These are phyloP conservation scores for Pinna nobilis DNA, from an alignment of 1,140 invertebrate species.

Conservation along the genomic window DNA sequence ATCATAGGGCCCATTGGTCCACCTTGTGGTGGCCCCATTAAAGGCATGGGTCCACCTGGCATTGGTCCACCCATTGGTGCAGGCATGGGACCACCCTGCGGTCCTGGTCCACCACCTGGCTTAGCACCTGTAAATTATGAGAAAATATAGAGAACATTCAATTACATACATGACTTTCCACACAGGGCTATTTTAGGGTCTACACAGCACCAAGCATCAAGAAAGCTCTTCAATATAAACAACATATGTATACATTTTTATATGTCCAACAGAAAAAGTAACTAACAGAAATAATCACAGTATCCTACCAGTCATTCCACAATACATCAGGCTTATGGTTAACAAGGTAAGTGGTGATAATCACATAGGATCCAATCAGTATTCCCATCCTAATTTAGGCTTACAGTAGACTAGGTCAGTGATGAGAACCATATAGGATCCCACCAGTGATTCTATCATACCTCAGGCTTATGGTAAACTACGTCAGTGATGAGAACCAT, in stretches of 20 bases:
- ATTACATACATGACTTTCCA: not conserved
- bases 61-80: constrained; percentile 61
- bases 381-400: too few species aligned
- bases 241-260: not conserved
- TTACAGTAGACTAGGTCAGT: too few species aligned
- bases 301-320: too few species aligned
- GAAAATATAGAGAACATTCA: not conserved
- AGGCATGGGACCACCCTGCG: constrained; percentile 46
- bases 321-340: too few species aligned
- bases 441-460: too few species aligned
- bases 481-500: too few species aligned
- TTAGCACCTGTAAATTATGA: constrained; percentile 16
- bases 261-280: not conserved
- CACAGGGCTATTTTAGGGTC: not conserved
- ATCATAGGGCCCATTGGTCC: constrained; percentile 66
- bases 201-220: not conserved
- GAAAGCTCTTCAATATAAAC: not conserved
- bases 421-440: too few species aligned
- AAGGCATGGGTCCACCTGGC: constrained; percentile 64
- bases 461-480: too few species aligned
- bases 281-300: not conserved
- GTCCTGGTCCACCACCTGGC: constrained; percentile 2
- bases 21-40: constrained; percentile 74
- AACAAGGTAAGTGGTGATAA: too few species aligned
- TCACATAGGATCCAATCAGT: too few species aligned